Base-by-base conservation (phyloP, 2,888 invertebrate species). In the Eupithecia vulgata region DNA sequence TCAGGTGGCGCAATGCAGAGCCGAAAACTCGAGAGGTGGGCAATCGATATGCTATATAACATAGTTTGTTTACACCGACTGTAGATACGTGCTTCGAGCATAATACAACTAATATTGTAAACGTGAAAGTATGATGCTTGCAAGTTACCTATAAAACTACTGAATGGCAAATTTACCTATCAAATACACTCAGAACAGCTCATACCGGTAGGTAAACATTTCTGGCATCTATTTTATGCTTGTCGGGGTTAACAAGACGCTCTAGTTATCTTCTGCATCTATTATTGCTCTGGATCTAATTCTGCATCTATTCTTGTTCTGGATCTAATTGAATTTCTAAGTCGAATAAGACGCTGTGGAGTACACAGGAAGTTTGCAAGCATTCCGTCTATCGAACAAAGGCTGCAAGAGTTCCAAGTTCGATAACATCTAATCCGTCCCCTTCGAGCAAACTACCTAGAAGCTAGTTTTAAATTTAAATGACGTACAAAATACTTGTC, bases 1-100 rank as follows among this genome's bases (percentile, higher is more conserved):
- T 92, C 92, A 90, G 86, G 86, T 90, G 91, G 87, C 90, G 91
- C 91, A 91, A 90, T 91, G 91, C 91, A 91, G 90, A 82, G 84
- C 90, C 88, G 81, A 90, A 91, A 90, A 89, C 83, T 83, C 82
- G 83, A 82, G 82, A 85, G 86, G 84, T 84, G 83, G 79, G 80
- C 81, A 88, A 91, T 90, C 90, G 84, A 91, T 89, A 88, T 72
- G 71, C 71, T 73, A 25, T 65, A 34, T 35, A 4, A 35, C 13
- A n/a, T n/a, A 35, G 21, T 64, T 64, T 64, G 61, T 34, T 34
- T 30, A 61, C 59, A 15, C 34, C 30, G 34, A 37, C 34, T 37
- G 13, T 3, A 35, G 7, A 61, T 61, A 34, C 7, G 34, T 34
- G 30, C 15, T 61, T 30, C 34, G 34, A 61, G 61, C 4, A 61